Evolutionary conservation across 1,140 invertebrate genomes (phyloP), one percentile per base, ranked within the genome.

Genomic region (Drosophila rufa): DNA sequence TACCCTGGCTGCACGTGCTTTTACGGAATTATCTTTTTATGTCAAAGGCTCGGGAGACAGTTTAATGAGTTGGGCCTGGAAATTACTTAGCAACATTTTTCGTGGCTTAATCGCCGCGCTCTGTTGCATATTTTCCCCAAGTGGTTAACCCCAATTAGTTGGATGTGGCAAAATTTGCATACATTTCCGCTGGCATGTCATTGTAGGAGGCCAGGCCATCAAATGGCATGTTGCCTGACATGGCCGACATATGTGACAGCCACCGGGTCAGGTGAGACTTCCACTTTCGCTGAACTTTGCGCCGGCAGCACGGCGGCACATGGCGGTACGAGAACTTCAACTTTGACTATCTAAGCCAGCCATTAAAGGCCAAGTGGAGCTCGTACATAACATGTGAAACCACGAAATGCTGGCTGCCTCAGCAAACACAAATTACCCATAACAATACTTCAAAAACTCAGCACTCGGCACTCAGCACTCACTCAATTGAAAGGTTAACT

Each of bases 381-480:
- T 15, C 61, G 4, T 8, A 25, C 17, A 33, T 59, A 38, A 40
- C 33, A 55, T 19, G 17, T 55, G 40, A 15, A 77, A 89, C 83
- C 84, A 51, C 83, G 79, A 62, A 9, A 30, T 27, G 48, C 73
- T 84, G 82, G 62, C n/a, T 57, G 56, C 66, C 57, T 42, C 53
- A 48, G 47, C 64, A 61, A 64, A 67, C 83, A 90, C 83, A 90
- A 76, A 83, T 70, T 80, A 77, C 71, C 65, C 53, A 77, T 14
- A 89, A 80, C 79, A 89, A 69, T 87, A 56, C 85, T 87, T 89
- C 61, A 56, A 84, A 84, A 79, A 69, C 45, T 75, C 48, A 43
- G 27, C 4, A 56, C 57, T 65, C 73, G 60, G 27, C 62, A 45
- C 48, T 68, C 67, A 17, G 60, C 36, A 57, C 48, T 58, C 53